Base-by-base conservation (phyloP, 2,797 vertebrate genomes). In the Menidia menidia region DNA sequence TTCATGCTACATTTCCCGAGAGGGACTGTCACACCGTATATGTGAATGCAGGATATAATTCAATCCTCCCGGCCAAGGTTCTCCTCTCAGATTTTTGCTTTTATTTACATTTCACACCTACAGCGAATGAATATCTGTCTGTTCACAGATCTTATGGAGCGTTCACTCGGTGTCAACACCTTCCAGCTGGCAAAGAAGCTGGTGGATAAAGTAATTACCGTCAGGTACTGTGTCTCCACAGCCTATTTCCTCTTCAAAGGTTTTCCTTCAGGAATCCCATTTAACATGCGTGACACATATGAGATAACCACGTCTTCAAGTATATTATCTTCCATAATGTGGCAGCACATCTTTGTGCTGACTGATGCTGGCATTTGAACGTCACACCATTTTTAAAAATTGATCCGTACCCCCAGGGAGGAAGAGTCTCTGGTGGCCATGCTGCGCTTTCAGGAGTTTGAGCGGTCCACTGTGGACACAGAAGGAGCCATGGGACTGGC, bases 401-500 rank as follows among this genome's bases (percentile, higher is more conserved):
- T 33, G 60, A 72, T n/a, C 6, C 33, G 6, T 10, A 9, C 31
- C 41, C 84, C 13, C 64, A 95, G 94, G 16, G 96, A 96, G 79
- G 94, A 96, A 68, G 94, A 96, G 57, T 80, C 93, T 64, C 83
- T 97, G 78, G 77, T 97, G 80, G 94, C 97, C 0, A 97, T 98
- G 94, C 88, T 98, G 89, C 90, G 95, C 64, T 86, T 97, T 81
- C 93, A 97, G 82, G 97, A 98, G 89, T 97, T 94, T 0, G 97
- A 98, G 64, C 93, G 92, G 76, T 93, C 94, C 66, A 95, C 92
- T 0, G 92, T 96, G 11, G 96, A 97, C 86, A 94, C 94, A 1
- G 96, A 97, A 73, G 96, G 96, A 19, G 95, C 96, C 56, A 94
- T 97, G 89, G 96, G 95, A 13, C 87, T 97, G 50, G 96, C 96